Conservation (phyloP, 2,888 invertebrate species). For the Cabera pusaria region DNA sequence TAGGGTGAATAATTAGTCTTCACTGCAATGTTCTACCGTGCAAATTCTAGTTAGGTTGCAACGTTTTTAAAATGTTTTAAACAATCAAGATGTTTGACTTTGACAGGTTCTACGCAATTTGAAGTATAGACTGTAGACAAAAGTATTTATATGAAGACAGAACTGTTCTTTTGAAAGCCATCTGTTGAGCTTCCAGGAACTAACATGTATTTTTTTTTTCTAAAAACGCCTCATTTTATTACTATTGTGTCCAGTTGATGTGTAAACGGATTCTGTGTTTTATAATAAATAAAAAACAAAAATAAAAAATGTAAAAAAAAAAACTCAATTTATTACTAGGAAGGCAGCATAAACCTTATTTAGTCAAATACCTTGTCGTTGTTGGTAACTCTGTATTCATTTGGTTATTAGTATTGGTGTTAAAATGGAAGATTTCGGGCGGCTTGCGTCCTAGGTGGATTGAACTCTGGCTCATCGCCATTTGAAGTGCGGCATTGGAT, state of each 20-base stretch:
- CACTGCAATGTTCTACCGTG: too few species aligned
- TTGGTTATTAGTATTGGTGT: constrained; percentile 1
- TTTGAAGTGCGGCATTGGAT: background rate
- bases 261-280: constrained; percentile 14
- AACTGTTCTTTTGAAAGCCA: too few species aligned
- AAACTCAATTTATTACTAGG: background rate
- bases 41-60: too few species aligned
- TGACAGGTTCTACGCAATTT: too few species aligned
- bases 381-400: constrained; percentile 11
- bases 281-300: constrained; percentile 1
- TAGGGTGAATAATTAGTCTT: too few species aligned
- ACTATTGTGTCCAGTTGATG: constrained; percentile 18
- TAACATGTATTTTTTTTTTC: too few species aligned
- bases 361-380: constrained; percentile 10
- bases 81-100: too few species aligned
- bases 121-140: too few species aligned
- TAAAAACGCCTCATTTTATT: too few species aligned
- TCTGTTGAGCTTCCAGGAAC: too few species aligned
- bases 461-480: constrained; percentile 2
- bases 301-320: constrained; percentile 4
- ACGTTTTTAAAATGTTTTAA: too few species aligned
- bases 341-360: constrained; percentile 1
- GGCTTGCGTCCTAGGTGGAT: constrained; percentile 1
- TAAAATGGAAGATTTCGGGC: background rate
- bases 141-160: too few species aligned